These are phyloP conservation scores for Larimichthys polyactis DNA, from an alignment of 2,113 vertebrate genomes.

Conservation along the genomic window DNA sequence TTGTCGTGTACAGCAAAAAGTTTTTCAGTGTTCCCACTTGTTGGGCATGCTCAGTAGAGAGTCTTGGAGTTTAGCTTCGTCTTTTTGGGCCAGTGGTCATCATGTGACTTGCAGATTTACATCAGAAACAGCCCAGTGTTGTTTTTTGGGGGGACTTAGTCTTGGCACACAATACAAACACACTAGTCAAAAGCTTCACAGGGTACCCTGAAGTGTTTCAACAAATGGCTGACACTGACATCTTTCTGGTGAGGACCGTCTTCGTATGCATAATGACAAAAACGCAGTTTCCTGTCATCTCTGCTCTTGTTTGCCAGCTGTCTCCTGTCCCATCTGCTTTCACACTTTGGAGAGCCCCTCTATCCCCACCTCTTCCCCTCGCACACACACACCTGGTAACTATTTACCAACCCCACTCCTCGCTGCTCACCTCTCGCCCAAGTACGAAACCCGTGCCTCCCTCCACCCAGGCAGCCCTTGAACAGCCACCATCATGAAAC, in stretches of 20 bases:
- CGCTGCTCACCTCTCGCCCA: conserved; percentile 57
- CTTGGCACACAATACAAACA: conserved; percentile 4
- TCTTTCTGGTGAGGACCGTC: neutral
- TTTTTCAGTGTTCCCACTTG: neutral
- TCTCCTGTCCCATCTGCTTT: conserved; percentile 78
- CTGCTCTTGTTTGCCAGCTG: conserved; percentile 56
- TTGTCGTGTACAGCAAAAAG: neutral
- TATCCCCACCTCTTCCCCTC: conserved; percentile 41
- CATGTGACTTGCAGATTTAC: neutral
- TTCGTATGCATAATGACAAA: neutral
- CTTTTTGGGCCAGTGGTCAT: neutral
- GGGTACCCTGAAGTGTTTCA: neutral
- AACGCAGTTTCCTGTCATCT: conserved; percentile 4
- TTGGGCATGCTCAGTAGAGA: neutral
- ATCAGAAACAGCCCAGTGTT: neutral
- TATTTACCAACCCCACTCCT: conserved; percentile 75
- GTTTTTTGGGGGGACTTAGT: neutral
- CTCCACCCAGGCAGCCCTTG: conserved; percentile 54
- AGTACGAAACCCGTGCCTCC: conserved; percentile 49
- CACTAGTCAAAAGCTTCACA: neutral
- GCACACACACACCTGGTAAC: conserved; percentile 81
- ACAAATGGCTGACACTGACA: neutral
- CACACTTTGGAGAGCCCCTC: conserved; percentile 59
- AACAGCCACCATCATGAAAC: conserved; percentile 60
- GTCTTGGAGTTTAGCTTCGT: neutral